phyloP scores from a whole-genome alignment of 92 coral and sea anemone genomes.

The Nematostella vectensis region DNA sequence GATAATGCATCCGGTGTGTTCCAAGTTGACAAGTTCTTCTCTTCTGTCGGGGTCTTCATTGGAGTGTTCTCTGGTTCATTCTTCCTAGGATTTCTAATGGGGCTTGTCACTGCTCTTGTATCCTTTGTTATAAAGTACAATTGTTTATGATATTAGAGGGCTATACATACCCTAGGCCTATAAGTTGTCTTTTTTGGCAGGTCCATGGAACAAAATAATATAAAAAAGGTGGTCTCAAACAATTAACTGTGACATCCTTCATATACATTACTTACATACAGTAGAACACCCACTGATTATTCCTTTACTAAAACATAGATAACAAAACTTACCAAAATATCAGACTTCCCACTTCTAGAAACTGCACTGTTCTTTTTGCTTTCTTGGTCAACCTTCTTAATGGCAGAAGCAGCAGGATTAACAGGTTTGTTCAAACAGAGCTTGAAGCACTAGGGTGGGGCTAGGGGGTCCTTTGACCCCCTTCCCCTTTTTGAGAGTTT shows the following conservation, averaged over 20 bases:
- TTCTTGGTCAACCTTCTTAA: constrained; percentile 97
- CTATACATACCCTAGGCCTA: no score
- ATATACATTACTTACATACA: no score
- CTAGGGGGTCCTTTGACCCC: no score
- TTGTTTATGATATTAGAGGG: no score
- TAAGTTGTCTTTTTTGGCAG: no score
- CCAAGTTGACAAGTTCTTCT: constrained; percentile 60
- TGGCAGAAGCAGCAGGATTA: constrained; percentile 97
- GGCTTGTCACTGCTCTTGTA: constrained; percentile 88
- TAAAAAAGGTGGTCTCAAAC: no score
- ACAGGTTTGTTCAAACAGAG: constrained; percentile 90
- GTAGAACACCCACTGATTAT: no score
- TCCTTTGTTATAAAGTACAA: constrained; percentile 42
- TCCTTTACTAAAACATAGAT: constrained; percentile 27
- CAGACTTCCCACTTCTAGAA: constrained; percentile 86
- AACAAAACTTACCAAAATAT: constrained; percentile 86
- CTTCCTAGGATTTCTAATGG: constrained; percentile 83
- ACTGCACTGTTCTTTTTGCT: constrained; percentile 90
- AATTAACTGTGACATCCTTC: no score
- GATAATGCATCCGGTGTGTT: constrained; percentile 63
- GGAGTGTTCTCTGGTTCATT: constrained; percentile 97
- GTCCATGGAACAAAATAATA: no score
- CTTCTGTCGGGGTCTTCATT: constrained; percentile 78
- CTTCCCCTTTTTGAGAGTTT: no score
- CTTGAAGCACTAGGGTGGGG: no score